These are phyloP conservation scores for Microplitis demolitor DNA, from an alignment of 1,140 invertebrate genomes.

Conservation along the genomic window DNA sequence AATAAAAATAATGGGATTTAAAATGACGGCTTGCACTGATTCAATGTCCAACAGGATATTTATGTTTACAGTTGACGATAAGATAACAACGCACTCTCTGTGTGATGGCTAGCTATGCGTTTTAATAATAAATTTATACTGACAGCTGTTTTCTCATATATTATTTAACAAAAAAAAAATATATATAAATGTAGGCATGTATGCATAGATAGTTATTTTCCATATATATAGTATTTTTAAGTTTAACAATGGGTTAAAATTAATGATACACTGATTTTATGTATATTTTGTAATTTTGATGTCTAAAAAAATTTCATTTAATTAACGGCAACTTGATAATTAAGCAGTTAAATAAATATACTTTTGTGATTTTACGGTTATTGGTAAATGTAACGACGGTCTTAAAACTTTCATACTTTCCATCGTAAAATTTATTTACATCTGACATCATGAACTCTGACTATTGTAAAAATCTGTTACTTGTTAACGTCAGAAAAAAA, in stretches of 20 bases:
- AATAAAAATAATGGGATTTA: constrained; percentile 9
- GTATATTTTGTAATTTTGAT: too few species aligned
- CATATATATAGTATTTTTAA: too few species aligned
- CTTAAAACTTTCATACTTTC: constrained; percentile 19
- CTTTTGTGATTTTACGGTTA: neutral
- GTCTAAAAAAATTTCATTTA: neutral
- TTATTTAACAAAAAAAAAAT: neutral
- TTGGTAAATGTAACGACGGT: neutral
- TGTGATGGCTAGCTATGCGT: neutral
- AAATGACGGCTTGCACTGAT: constrained; percentile 16
- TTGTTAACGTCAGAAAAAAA: too few species aligned
- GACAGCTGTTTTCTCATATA: constrained; percentile 4
- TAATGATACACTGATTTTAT: too few species aligned
- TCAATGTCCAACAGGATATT: constrained; percentile 25
- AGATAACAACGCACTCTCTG: constrained; percentile 14
- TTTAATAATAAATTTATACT: constrained; percentile 5
- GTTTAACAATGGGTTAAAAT: too few species aligned
- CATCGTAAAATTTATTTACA: neutral
- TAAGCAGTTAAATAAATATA: too few species aligned
- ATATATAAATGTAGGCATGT: neutral
- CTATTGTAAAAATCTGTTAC: neutral
- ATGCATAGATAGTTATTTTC: neutral
- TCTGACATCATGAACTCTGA: too few species aligned
- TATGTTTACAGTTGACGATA: constrained; percentile 23
- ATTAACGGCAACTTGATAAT: neutral